Evolutionary conservation across 2,797 vertebrate species (phyloP).

Genomic region (Gallinago stenura): DNA sequence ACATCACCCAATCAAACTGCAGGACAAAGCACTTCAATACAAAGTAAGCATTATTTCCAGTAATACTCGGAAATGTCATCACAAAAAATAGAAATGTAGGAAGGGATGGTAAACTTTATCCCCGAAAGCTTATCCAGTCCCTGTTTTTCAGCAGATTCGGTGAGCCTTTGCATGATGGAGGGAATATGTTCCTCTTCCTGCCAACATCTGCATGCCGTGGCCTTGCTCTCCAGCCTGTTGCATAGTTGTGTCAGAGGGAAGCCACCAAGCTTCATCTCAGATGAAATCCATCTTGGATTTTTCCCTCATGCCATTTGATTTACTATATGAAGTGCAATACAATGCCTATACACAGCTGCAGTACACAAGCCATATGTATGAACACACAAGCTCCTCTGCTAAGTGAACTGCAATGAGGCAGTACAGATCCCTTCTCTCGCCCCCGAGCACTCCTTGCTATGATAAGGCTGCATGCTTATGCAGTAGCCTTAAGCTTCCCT

Average conservation of each 20-base stretch:
- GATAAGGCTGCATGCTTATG: not conserved
- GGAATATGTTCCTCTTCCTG: not conserved
- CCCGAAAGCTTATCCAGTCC: not conserved
- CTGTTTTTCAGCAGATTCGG: not conserved
- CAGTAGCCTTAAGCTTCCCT: not conserved
- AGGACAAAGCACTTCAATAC: conserved; percentile 30
- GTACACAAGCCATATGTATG: not conserved
- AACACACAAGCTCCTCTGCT: not conserved
- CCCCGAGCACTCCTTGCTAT: not conserved
- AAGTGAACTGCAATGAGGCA: not conserved
- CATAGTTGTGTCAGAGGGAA: not conserved
- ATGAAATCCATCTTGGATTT: not conserved
- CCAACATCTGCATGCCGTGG: fast-evolving
- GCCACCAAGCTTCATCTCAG: not conserved
- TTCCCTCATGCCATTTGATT: not conserved
- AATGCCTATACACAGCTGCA: not conserved
- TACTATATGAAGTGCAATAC: not conserved
- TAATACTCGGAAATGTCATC: not conserved
- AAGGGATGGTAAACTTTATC: not conserved
- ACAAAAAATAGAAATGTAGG: not conserved
- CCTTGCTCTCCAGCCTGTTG: not conserved
- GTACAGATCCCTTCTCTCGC: not conserved
- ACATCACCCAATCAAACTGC: not conserved
- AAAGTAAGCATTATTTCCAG: conserved; percentile 13
- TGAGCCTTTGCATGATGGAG: not conserved